Evolutionary conservation across 2,888 invertebrate species (phyloP).

Genomic region (Panzeria rudis): DNA sequence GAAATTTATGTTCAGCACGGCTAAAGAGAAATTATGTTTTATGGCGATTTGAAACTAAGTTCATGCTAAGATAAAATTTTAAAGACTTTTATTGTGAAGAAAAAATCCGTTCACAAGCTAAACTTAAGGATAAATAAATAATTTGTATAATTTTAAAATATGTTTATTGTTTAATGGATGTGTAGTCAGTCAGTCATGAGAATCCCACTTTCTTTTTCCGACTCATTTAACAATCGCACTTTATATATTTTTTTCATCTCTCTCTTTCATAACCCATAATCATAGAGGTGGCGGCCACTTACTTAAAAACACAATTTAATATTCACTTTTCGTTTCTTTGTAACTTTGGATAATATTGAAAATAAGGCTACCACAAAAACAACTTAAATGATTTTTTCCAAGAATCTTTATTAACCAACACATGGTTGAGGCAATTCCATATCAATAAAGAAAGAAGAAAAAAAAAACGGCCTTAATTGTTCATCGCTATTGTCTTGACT

Average conservation of each 20-base stretch:
- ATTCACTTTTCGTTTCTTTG: constrained; percentile 8
- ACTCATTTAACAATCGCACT: neutral
- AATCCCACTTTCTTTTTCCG: too few relatives aligned
- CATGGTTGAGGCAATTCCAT: constrained; percentile 2
- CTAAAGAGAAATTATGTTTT: neutral
- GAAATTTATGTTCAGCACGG: constrained; percentile 7
- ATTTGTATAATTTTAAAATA: neutral
- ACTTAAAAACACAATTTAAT: neutral
- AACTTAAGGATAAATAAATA: neutral
- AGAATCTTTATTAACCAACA: constrained; percentile 6
- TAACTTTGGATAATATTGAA: neutral
- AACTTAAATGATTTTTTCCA: neutral
- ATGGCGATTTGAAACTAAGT: neutral
- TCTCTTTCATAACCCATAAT: neutral
- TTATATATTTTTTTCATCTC: neutral
- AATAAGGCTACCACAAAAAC: constrained; percentile 2
- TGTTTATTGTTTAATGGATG: too few relatives aligned
- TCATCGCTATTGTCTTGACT: neutral
- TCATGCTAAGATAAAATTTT: neutral
- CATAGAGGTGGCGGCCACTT: neutral
- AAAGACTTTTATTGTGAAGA: neutral
- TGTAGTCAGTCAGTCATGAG: too few relatives aligned
- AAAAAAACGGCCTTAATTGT: constrained; percentile 6
- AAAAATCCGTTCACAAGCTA: neutral
- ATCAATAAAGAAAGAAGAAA: neutral